Evolutionary conservation across 2,113 vertebrate species (phyloP), one percentile per base, ranked within the genome.

Genomic region (Caranx melampygus): DNA sequence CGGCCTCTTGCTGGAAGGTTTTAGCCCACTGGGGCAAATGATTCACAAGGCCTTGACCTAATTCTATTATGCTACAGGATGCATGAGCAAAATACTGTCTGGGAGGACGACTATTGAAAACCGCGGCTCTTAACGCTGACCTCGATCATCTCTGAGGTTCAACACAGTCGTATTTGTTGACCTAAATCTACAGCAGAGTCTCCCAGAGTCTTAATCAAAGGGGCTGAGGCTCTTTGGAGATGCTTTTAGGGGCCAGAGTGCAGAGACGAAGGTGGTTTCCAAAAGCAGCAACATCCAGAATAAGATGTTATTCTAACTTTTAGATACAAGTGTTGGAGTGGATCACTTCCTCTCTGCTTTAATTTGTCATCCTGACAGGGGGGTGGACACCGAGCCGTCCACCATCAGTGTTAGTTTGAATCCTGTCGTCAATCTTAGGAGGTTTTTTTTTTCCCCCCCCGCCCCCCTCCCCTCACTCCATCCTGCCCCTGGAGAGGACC

Each of bases 41-140:
- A 92, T 74, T 93, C 91, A 92, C 11, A 1, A 42, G 90, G 86
- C 87, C 67, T 91, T 89, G 93, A 92, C 92, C 92, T 80, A 83
- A 79, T 92, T 93, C 78, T 85, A 61, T 87, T 85, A 52, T 86
- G 88, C 79, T 87, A 65, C 77, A 82, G 85, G 64, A 84, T 10
- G 67, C 78, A 60, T 51, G 75, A 81, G 66, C 68, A 72, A 63
- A 81, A 87, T 63, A 55, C 68, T 62, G 57, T 88, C 55, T 71
- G 73, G 55, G 40, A 75, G 65, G 21, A 54, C 63, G 4, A 57
- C 60, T 54, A 33, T 72, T 83, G 69, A 71, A 81, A 84, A 67
- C 3, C 3, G 26, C 49, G 62, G 77, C 85, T 88, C 78, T 84
- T 79, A 79, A 66, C 31, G n/a, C 61, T 74, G 78, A 86, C 84